Percentiles rank a stretch among this genome's conserved stretches.
phyloP scores from a whole-genome alignment of 2,113 vertebrate genomes.

The Diadophis punctatus region DNA sequence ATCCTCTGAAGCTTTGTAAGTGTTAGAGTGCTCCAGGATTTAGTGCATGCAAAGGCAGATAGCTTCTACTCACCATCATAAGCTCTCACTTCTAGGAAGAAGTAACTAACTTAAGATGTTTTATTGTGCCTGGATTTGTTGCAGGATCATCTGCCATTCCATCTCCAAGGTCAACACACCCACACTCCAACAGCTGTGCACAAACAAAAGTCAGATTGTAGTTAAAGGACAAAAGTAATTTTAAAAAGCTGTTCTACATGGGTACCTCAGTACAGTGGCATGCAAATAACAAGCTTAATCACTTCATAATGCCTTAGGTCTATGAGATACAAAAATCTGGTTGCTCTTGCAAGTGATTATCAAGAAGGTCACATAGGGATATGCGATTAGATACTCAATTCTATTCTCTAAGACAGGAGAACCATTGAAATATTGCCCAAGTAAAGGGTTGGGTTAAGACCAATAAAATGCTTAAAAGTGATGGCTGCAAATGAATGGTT shows the following conservation, averaged over 20 bases:
- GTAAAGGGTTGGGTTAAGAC: neutral
- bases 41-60: neutral
- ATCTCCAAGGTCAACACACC: neutral
- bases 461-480: neutral
- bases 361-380: neutral
- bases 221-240: neutral
- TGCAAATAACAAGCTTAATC: neutral
- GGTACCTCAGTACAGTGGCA: neutral
- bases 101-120: conserved; percentile 12
- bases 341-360: neutral
- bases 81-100: conserved; percentile 18
- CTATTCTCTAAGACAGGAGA: neutral
- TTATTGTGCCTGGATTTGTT: neutral
- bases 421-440: neutral
- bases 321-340: neutral
- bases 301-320: neutral
- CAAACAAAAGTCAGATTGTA: neutral
- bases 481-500: neutral
- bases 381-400: neutral
- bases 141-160: neutral
- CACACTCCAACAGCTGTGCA: conserved; percentile 3
- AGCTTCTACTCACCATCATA: neutral
- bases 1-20: neutral
- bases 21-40: neutral
- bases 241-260: neutral